Conservation (phyloP, 2,113 vertebrate species). For the Osmerus mordax region DNA sequence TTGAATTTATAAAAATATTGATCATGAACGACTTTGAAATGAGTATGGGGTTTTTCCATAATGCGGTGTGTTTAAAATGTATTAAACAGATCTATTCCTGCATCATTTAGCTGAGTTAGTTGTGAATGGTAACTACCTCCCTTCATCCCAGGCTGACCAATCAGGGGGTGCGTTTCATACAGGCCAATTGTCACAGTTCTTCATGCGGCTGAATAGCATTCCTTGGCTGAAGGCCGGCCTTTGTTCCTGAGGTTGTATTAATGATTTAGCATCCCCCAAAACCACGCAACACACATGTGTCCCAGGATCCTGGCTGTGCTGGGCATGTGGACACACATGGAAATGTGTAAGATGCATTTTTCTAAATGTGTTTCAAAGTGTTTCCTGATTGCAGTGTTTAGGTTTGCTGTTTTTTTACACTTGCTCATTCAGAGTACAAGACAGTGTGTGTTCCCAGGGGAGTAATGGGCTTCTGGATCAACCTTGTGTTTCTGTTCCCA, state of each 20-base stretch:
- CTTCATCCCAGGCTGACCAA: slow-evolving; percentile 26
- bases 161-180: slow-evolving; percentile 43
- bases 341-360: slow-evolving; percentile 18
- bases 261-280: slow-evolving; percentile 40
- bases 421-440: slow-evolving; percentile 58
- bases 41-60: not conserved
- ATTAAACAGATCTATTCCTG: slow-evolving; percentile 41
- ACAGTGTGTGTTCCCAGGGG: slow-evolving; percentile 51
- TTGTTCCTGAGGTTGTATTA: slow-evolving; percentile 49
- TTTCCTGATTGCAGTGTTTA: slow-evolving; percentile 53
- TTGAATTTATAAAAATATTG: too few relatives aligned
- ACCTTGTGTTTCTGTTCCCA: slow-evolving; percentile 49
- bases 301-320: slow-evolving; percentile 38
- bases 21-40: too few relatives aligned
- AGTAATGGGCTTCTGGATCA: slow-evolving; percentile 58
- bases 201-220: slow-evolving; percentile 60
- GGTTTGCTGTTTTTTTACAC: slow-evolving; percentile 35
- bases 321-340: slow-evolving; percentile 39
- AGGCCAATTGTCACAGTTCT: slow-evolving; percentile 51
- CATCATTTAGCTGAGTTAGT: slow-evolving; percentile 36
- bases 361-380: slow-evolving; percentile 38
- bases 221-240: slow-evolving; percentile 54
- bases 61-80: slow-evolving; percentile 4
- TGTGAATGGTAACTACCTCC: slow-evolving; percentile 22
- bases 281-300: slow-evolving; percentile 56